Evolutionary conservation across 2,113 vertebrate genomes (phyloP).

Genomic region (Gopherus flavomarginatus): DNA sequence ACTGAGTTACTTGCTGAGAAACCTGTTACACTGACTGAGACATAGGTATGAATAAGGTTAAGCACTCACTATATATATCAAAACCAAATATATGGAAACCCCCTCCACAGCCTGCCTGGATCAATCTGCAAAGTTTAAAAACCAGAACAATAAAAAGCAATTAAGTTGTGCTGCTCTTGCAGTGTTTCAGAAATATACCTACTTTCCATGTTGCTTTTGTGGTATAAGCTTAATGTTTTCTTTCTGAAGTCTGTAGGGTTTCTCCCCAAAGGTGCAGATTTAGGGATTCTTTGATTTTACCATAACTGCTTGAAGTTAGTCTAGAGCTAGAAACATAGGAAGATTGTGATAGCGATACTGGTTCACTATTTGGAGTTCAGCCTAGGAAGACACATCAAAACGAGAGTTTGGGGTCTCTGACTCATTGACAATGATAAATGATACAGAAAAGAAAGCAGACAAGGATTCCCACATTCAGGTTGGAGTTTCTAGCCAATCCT

Average conservation of each 20-base stretch:
- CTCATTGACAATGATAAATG: accelerated
- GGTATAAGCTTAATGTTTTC: neutral
- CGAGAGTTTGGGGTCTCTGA: neutral
- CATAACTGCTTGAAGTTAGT: neutral
- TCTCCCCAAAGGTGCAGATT: neutral
- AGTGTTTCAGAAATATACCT: neutral
- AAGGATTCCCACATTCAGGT: neutral
- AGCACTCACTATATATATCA: no score
- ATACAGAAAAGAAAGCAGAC: neutral
- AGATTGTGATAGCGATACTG: neutral
- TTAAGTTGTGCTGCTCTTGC: neutral
- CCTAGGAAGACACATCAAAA: neutral
- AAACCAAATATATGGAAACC: neutral
- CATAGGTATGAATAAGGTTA: neutral
- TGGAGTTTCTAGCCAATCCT: neutral
- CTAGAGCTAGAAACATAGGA: neutral
- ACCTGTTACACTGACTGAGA: neutral
- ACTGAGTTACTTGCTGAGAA: neutral
- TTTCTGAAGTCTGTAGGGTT: neutral
- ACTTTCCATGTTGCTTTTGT: neutral
- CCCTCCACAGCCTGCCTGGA: neutral
- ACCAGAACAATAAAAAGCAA: neutral
- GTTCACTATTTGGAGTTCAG: neutral
- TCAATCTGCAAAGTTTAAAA: neutral
- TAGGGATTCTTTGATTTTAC: neutral